These are phyloP conservation scores for Tipula helvola DNA, from an alignment of 2,888 invertebrate species.

Conservation along the genomic window DNA sequence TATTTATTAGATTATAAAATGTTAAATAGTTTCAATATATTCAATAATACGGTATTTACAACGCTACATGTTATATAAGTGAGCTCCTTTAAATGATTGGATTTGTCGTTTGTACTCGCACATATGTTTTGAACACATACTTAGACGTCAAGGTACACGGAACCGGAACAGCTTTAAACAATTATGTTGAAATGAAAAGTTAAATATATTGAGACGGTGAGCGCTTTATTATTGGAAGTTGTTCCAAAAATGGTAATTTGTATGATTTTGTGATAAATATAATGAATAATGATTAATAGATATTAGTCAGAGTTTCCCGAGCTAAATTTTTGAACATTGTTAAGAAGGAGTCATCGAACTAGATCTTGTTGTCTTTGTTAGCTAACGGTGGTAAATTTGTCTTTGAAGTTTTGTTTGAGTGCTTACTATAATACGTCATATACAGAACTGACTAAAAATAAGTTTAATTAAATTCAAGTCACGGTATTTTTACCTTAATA, in stretches of 20 bases:
- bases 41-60: neutral
- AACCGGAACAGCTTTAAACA: neutral
- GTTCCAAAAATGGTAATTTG: neutral
- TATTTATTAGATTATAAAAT: neutral
- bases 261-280: neutral
- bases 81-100: neutral
- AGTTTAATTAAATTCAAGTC: no score
- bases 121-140: neutral
- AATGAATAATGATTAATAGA: neutral
- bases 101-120: neutral
- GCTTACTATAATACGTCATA: no score
- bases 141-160: neutral
- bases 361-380: neutral
- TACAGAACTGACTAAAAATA: no score
- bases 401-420: no score
- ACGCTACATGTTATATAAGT: neutral
- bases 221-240: neutral
- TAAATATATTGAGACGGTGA: neutral
- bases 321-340: neutral
- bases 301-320: neutral
- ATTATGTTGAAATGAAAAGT: neutral
- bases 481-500: no score
- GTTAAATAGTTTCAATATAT: neutral
- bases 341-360: neutral
- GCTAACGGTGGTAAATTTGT: neutral